Evolutionary conservation across 2,888 invertebrate species (phyloP), one percentile per base, ranked within the genome.

Genomic region (Boloria selene): DNA sequence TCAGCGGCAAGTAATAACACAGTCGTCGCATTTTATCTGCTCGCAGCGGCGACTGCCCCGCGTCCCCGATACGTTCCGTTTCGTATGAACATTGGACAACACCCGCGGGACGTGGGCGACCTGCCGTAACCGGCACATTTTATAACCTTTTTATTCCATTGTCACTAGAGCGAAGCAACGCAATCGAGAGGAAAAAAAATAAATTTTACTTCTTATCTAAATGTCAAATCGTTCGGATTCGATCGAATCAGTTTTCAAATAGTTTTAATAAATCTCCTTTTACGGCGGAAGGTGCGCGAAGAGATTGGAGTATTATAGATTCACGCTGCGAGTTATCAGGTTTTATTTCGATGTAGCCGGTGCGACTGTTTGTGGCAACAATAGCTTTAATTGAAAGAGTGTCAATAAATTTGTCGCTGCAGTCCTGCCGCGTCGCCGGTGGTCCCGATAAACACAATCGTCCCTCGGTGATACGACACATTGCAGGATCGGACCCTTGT

Each of bases 231-330:
- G 90, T 90, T 86, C 88, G 85, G 84, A 86, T 87, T 83, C 92
- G 91, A 92, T 92, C 91, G 92, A 89, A 91, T 92, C 91, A 86
- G 92, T 92, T 88, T 86, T 87, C 88, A 89, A 92, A 92, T 91
- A 91, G 91, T 92, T 92, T 91, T 88, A 91, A 92, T 92, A 92
- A 92, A 92, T 92, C 92, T 91, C 90, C 90, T 91, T 92, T 92
- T 90, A 92, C 90, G 82, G 87, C 84, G 83, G 74, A 79, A 77
- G 78, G 79, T 81, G 81, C 83, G 79, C 80, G 79, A 81, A 85
- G 82, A 81, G 79, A 89, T 80, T 82, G 82, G 78, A 78, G 79
- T 86, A 86, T 85, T 86, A 88, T 84, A 82, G 84, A 86, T 86
- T 85, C 88, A 87, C 81, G 86, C 84, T 83, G 85, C 85, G 84